Conservation (phyloP, 2,797 vertebrate species). For the Pangasius macronema region DNA sequence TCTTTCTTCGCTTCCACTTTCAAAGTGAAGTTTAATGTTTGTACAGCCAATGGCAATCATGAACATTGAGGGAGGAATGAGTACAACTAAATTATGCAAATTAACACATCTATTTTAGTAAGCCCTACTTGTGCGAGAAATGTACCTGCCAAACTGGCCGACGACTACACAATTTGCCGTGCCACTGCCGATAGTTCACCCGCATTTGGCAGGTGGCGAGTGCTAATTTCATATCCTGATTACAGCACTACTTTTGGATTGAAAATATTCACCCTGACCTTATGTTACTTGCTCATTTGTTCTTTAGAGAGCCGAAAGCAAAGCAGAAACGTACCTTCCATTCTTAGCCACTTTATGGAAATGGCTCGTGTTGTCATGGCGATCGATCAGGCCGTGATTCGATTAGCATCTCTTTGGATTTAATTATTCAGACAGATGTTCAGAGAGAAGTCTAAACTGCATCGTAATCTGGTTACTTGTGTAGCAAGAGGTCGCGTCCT, state of each 20-base stretch:
- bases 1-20: too few species aligned
- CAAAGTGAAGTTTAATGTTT: too few species aligned
- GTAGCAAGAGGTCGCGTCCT: slow-evolving; percentile 5
- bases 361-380: background rate
- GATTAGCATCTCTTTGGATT: slow-evolving; percentile 21
- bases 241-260: background rate
- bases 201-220: too few species aligned
- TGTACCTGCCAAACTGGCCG: too few species aligned
- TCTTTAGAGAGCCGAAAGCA: background rate
- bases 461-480: slow-evolving; percentile 14
- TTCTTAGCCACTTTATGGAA: slow-evolving; percentile 7
- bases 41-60: too few species aligned
- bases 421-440: slow-evolving; percentile 11
- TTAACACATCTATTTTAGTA: too few species aligned
- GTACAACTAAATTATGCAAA: too few species aligned
- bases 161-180: too few species aligned
- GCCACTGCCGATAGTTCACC: too few species aligned
- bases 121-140: too few species aligned
- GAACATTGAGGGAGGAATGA: too few species aligned
- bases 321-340: background rate
- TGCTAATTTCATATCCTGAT: too few species aligned
- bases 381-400: slow-evolving; percentile 29
- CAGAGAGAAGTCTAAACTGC: slow-evolving; percentile 6
- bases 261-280: background rate
- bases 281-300: background rate